Percentiles rank a stretch among this genome's conserved stretches.
phyloP scores from a whole-genome alignment of 2,888 invertebrate genomes.

The Aphodius sticticus region DNA sequence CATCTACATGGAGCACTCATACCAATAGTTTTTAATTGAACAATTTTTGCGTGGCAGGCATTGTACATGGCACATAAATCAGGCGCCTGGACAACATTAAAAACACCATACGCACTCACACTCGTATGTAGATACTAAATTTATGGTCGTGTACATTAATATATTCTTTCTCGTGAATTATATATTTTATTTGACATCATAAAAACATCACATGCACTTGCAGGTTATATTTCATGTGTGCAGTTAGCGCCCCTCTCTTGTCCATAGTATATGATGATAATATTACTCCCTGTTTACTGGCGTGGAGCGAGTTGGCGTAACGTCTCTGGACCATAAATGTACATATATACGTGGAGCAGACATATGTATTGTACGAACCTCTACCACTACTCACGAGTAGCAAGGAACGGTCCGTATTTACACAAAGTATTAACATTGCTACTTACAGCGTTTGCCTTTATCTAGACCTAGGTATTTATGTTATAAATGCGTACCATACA shows the following conservation, averaged over 20 bases:
- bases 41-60: background rate
- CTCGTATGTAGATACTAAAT: conserved; percentile 35
- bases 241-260: conserved; percentile 53
- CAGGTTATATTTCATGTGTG: conserved; percentile 57
- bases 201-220: conserved; percentile 60
- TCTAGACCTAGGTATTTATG: too few species aligned
- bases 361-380: background rate
- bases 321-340: background rate
- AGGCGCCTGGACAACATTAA: conserved; percentile 20
- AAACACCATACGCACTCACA: conserved; percentile 31
- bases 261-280: background rate
- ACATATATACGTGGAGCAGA: background rate
- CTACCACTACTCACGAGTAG: background rate
- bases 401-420: too few species aligned
- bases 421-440: too few species aligned
- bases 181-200: conserved; percentile 58
- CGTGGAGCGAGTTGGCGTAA: conserved; percentile 14
- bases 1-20: background rate
- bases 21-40: conserved; percentile 16
- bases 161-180: conserved; percentile 54
- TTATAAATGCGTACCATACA: too few species aligned
- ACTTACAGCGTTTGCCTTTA: too few species aligned
- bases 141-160: conserved; percentile 46
- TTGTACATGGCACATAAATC: conserved; percentile 22
- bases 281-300: conserved; percentile 22